Evolutionary conservation across 1,140 invertebrate species (phyloP).

Genomic region (Antheraea mylitta): DNA sequence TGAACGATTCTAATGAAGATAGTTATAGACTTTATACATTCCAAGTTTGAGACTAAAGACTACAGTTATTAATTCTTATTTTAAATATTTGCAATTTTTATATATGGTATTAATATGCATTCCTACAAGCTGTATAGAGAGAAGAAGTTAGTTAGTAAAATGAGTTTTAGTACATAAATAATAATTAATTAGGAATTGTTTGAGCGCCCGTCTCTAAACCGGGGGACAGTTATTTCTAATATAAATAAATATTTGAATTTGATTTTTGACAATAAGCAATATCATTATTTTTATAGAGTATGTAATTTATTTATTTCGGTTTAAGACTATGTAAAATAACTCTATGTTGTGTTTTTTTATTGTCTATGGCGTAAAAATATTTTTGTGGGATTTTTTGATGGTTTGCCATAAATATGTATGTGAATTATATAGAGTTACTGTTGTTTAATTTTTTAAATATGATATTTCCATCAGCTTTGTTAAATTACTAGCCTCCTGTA

Average conservation of each 20-base stretch:
- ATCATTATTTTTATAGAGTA: constrained; percentile 55
- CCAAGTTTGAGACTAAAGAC: constrained; percentile 21
- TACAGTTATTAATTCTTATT: constrained; percentile 5
- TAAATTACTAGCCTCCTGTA: constrained; percentile 48
- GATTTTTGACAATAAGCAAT: constrained; percentile 72
- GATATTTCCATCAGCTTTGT: constrained; percentile 44
- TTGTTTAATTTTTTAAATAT: constrained; percentile 57
- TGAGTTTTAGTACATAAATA: constrained; percentile 57
- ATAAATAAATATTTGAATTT: constrained; percentile 48
- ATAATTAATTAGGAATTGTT: constrained; percentile 46
- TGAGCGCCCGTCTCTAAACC: constrained; percentile 21
- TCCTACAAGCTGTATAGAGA: constrained; percentile 29
- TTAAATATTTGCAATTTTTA: not conserved
- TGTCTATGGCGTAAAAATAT: constrained; percentile 11
- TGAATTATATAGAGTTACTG: constrained; percentile 63
- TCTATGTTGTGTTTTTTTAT: constrained; percentile 9
- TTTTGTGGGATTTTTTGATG: constrained; percentile 51
- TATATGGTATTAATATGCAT: constrained; percentile 16
- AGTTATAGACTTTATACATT: constrained; percentile 30
- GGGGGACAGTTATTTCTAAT: constrained; percentile 22
- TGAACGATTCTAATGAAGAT: constrained; percentile 16
- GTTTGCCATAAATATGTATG: constrained; percentile 72
- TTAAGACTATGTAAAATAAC: constrained; percentile 74
- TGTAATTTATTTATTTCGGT: constrained; percentile 76
- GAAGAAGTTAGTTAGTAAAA: constrained; percentile 30